phyloP scores from a whole-genome alignment of 2,888 invertebrate species.

The Chydorus sphaericus region DNA sequence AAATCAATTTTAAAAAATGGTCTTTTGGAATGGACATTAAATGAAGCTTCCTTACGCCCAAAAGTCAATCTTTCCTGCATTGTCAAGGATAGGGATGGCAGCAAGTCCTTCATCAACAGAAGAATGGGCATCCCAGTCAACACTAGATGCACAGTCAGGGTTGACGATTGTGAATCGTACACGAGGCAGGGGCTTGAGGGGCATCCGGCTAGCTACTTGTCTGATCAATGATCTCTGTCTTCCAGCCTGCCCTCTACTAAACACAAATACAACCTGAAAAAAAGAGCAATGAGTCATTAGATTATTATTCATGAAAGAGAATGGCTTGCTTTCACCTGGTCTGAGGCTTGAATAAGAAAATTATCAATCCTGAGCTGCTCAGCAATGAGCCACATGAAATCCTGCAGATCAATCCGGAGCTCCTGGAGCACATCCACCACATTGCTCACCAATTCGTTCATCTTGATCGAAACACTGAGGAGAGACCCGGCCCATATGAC shows the following conservation, averaged over 20 bases:
- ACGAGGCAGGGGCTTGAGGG: slow-evolving; percentile 11
- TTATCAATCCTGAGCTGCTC: slow-evolving; percentile 10
- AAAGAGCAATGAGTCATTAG: neutral
- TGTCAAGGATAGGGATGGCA: slow-evolving; percentile 8
- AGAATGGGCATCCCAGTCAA: neutral
- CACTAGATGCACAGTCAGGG: neutral
- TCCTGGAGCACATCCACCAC: slow-evolving; percentile 9
- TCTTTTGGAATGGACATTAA: neutral
- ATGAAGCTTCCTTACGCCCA: slow-evolving; percentile 7
- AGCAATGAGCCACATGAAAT: slow-evolving; percentile 11
- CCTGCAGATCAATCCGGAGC: slow-evolving; percentile 11
- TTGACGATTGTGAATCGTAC: slow-evolving; percentile 10
- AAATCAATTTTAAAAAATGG: neutral
- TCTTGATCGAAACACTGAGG: neutral
- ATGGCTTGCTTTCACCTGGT: slow-evolving; percentile 1
- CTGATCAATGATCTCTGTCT: slow-evolving; percentile 5
- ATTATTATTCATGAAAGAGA: neutral
- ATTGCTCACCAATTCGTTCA: neutral
- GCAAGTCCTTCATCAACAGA: slow-evolving; percentile 8
- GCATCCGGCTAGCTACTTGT: slow-evolving; percentile 2
- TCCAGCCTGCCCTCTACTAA: neutral
- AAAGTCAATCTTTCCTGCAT: slow-evolving; percentile 4
- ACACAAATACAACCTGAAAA: neutral
- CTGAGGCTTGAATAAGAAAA: neutral
- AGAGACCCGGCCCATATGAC: neutral